These are phyloP conservation scores for Neofelis nebulosa DNA, from an alignment of 2,113 vertebrate genomes.

Conservation along the genomic window DNA sequence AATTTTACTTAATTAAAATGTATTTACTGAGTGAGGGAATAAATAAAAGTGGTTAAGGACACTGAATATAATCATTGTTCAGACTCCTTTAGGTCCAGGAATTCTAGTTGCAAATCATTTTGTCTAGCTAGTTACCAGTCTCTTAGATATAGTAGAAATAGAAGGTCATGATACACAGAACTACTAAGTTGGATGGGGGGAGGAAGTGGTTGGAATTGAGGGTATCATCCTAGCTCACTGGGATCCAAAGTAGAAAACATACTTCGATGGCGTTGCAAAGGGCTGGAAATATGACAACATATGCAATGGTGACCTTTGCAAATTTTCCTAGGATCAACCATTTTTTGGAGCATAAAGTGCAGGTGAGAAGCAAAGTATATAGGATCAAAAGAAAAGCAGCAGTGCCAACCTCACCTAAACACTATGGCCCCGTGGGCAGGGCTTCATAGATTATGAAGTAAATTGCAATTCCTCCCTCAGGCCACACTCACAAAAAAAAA, in stretches of 20 bases:
- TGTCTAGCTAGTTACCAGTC: background rate
- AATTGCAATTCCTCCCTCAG: background rate
- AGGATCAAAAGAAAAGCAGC: background rate
- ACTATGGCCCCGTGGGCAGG: background rate
- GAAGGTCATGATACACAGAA: background rate
- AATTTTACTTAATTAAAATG: background rate
- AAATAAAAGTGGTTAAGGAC: background rate
- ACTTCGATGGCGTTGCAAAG: background rate
- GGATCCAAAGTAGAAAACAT: background rate
- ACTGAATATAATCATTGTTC: background rate
- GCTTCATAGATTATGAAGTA: background rate
- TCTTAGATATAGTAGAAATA: background rate
- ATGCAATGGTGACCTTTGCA: background rate
- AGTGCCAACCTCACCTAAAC: background rate
- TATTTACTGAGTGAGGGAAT: no score
- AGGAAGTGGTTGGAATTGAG: background rate
- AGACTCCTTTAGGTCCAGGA: background rate
- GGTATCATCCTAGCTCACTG: background rate
- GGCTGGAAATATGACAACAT: background rate
- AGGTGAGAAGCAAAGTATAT: background rate
- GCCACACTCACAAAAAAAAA: background rate
- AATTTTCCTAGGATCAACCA: background rate
- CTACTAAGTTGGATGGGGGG: background rate
- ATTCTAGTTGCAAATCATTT: conserved; percentile 11
- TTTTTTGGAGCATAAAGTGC: background rate